phyloP scores from a whole-genome alignment of 2,888 invertebrate genomes.

The Endomychus coccineus region DNA sequence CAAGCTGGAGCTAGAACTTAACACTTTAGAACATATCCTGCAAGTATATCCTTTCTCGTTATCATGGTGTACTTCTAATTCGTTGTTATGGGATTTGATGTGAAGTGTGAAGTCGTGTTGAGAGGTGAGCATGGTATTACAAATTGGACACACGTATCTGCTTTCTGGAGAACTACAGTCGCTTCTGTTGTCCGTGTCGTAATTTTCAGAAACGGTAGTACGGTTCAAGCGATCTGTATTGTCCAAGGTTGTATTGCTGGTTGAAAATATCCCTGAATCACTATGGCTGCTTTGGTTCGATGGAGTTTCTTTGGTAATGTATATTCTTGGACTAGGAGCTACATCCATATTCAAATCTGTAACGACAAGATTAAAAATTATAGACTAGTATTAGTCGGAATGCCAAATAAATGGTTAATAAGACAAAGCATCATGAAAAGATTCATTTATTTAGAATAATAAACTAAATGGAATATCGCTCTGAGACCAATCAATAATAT shows the following conservation, averaged over 20 bases:
- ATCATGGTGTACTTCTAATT: conserved; percentile 40
- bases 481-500: too few species aligned
- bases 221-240: conserved; percentile 16
- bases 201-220: conserved; percentile 31
- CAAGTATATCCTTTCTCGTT: conserved; percentile 52
- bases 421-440: too few species aligned
- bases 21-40: conserved; percentile 59
- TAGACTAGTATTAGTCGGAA: neutral
- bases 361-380: conserved; percentile 14
- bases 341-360: conserved; percentile 39
- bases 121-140: conserved; percentile 53
- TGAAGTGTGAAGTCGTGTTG: conserved; percentile 64
- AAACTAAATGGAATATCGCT: too few species aligned
- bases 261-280: conserved; percentile 41
- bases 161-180: conserved; percentile 47
- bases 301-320: conserved; percentile 23
- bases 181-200: conserved; percentile 52
- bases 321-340: conserved; percentile 28
- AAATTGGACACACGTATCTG: conserved; percentile 57
- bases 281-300: conserved; percentile 33
- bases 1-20: conserved; percentile 70
- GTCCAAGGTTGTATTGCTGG: conserved; percentile 29
- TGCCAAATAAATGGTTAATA: too few species aligned
- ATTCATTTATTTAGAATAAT: too few species aligned
- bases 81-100: conserved; percentile 58